Evolutionary conservation across 1,140 invertebrate genomes (phyloP), one percentile per base, ranked within the genome.

Genomic region (Hyposmocoma kahamanoa): DNA sequence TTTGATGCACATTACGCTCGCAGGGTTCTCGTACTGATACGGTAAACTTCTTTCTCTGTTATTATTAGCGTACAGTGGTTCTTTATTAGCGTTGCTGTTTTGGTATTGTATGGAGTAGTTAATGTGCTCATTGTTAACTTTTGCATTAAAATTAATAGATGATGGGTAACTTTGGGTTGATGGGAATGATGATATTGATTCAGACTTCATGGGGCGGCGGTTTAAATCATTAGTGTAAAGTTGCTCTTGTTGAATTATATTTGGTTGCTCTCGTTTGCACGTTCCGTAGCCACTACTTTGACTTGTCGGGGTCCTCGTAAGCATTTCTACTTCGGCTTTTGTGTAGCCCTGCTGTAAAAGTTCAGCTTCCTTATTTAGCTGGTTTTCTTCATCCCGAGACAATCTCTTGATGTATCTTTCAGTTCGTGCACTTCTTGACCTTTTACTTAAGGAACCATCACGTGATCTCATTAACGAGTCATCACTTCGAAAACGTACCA

Each of bases 401-500:
- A 93, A 80, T 22, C 94, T 85, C 66, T 93, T 93, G 38, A 93
- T 90, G 61, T 94, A 94, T 22, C 94, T 87, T 72, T 95, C 94
- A 39, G 93, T 95, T 57, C 94, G 87, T 0, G 93, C 92, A 15
- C 90, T 89, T 44, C 93, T 87, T 10, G 78, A 77, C 42, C 70
- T 78, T 53, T 84, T 84, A 36, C 83, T 79, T 26, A 87, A 70
- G 3, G 87, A 89, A 20, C 88, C 89, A 32, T 88, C 89, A 57
- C 87, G 86, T 44, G 80, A 86, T 24, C 84, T 84, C 64, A 88
- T 90, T 38, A 90, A 83, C 47, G 88, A 91, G 59, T 92, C 91
- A 46, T 92, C 91, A 69, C 90, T 92, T 60, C 90, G 84, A 62
- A 92, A 91, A 60, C 88, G 87, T 22, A 88, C 79, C 56, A 90